A percentile compares a stretch with the other conserved stretches of the same genome.
Conservation (phyloP, 2,888 invertebrate species). For the Sclerodermus sp. region DNA sequence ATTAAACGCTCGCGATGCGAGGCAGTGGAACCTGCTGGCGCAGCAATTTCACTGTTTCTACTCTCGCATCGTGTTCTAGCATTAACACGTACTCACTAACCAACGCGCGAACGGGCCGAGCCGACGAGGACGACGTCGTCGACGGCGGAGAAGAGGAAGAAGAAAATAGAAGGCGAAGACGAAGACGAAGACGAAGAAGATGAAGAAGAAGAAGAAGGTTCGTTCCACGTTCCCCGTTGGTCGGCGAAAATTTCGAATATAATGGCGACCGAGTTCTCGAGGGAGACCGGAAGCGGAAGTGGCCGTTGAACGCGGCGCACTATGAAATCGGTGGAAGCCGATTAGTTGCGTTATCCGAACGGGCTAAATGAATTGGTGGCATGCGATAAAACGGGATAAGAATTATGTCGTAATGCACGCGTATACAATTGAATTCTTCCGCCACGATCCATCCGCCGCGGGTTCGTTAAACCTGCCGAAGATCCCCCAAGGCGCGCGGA, state of each 20-base stretch:
- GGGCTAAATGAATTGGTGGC: constrained; percentile 8
- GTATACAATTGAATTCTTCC: too few relatives aligned
- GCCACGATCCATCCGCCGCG: background rate
- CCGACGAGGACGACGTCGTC: constrained; percentile 12
- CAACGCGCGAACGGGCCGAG: constrained; percentile 11
- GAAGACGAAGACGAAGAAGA: too few relatives aligned
- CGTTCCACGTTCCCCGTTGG: too few relatives aligned
- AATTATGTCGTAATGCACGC: background rate
- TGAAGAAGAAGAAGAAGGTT: too few relatives aligned
- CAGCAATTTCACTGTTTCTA: constrained; percentile 25
- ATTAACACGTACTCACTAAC: constrained; percentile 30
- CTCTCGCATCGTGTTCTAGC: constrained; percentile 15
- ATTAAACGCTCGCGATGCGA: constrained; percentile 9
- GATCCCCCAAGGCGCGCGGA: background rate
- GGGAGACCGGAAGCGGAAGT: too few relatives aligned
- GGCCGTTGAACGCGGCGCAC: too few relatives aligned
- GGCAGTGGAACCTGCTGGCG: background rate
- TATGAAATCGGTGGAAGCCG: too few relatives aligned
- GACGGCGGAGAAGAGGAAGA: background rate
- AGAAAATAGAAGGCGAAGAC: too few relatives aligned
- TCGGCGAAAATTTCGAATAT: too few relatives aligned
- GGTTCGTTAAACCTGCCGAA: constrained; percentile 18
- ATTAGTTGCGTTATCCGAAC: background rate
- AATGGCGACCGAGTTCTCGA: too few relatives aligned
- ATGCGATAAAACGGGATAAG: constrained; percentile 7